A percentile compares a stretch with the other conserved stretches of the same genome.
Conservation (phyloP, 2,888 invertebrate genomes). For the Pristionchus entomophagus region DNA sequence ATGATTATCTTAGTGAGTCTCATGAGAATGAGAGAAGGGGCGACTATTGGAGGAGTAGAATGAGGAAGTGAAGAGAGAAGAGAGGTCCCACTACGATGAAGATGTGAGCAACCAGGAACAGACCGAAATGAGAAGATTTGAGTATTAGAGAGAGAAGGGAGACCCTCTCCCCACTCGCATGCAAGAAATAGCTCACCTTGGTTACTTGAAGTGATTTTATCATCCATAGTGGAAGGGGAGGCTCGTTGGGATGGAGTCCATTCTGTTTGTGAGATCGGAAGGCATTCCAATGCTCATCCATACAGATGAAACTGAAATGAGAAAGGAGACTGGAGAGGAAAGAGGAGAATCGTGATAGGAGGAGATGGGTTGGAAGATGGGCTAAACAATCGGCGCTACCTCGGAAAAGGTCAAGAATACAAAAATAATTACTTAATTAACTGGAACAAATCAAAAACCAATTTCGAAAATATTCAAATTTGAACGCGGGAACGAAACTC, state of each 20-base stretch:
- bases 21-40: constrained; percentile 47
- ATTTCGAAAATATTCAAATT: too few species aligned
- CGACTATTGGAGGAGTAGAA: constrained; percentile 68
- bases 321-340: neutral
- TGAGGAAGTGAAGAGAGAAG: constrained; percentile 64
- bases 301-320: neutral
- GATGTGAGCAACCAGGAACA: constrained; percentile 31
- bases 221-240: constrained; percentile 64
- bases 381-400: too few species aligned
- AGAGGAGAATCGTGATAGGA: neutral
- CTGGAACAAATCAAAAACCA: too few species aligned
- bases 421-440: too few species aligned
- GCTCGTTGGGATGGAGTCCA: constrained; percentile 52
- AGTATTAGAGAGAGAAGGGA: neutral
- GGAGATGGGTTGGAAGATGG: too few species aligned
- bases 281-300: constrained; percentile 57
- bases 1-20: constrained; percentile 19
- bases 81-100: constrained; percentile 51
- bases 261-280: constrained; percentile 65
- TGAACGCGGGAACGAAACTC: too few species aligned
- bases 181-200: constrained; percentile 54
- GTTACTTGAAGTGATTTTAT: constrained; percentile 61
- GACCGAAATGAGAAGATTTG: neutral
- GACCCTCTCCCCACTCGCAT: too few species aligned
- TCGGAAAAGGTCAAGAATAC: too few species aligned